These are phyloP conservation scores for Catharus minimus DNA, from an alignment of 2,113 vertebrate species.

Conservation along the genomic window DNA sequence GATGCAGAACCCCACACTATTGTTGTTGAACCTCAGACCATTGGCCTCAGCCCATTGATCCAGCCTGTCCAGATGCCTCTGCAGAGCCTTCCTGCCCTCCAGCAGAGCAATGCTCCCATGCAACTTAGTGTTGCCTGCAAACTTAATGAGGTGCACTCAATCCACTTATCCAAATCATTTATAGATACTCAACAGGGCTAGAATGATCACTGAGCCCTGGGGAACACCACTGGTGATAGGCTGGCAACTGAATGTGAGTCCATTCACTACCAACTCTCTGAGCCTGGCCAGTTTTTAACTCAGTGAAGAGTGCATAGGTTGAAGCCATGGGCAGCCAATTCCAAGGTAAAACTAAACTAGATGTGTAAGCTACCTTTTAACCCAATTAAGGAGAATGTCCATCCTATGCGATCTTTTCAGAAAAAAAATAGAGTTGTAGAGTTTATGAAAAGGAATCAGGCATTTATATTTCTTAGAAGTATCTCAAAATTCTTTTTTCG, in stretches of 20 bases:
- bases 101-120: not conserved
- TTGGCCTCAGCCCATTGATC: not conserved
- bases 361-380: not conserved
- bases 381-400: not conserved
- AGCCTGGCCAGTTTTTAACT: not conserved
- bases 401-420: not conserved
- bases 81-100: not conserved
- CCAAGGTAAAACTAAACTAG: not conserved
- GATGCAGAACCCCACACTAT: not conserved
- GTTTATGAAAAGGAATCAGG: not conserved
- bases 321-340: not conserved
- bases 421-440: not conserved
- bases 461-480: not conserved
- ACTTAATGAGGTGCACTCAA: rapidly evolving
- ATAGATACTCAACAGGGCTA: not conserved
- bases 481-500: not conserved
- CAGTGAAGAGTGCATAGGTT: not conserved
- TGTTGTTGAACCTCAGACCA: not conserved
- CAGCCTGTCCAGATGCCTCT: not conserved
- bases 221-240: not conserved
- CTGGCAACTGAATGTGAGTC: too few relatives aligned
- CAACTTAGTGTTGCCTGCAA: not conserved
- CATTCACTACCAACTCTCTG: not conserved
- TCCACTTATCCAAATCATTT: not conserved
- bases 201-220: not conserved